These are phyloP conservation scores for Drosophila sordidapex DNA, from an alignment of 2,888 invertebrate species.

Conservation along the genomic window DNA sequence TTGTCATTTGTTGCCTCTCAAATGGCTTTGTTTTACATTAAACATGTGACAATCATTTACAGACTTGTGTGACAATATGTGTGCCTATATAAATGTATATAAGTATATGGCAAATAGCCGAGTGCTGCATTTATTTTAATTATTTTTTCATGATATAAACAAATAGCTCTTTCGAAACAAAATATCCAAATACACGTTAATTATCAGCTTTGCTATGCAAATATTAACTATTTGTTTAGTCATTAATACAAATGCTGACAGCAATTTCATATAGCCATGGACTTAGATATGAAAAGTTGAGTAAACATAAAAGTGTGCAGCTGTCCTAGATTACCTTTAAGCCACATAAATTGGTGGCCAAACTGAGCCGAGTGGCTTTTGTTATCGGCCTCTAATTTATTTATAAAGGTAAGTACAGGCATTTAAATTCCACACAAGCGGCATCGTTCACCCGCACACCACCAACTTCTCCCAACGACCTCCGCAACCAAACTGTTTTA, in stretches of 20 bases:
- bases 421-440: constrained; percentile 65
- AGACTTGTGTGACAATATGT: not conserved
- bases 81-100: not conserved
- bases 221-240: constrained; percentile 21
- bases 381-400: constrained; percentile 67
- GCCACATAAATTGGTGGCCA: constrained; percentile 50
- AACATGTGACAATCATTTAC: not conserved
- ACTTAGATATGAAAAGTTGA: constrained; percentile 36
- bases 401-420: constrained; percentile 69
- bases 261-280: constrained; percentile 16
- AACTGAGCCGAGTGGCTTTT: constrained; percentile 45
- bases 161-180: not conserved
- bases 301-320: constrained; percentile 67
- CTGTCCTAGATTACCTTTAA: constrained; percentile 26
- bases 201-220: not conserved
- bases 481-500: constrained; percentile 9
- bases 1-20: constrained; percentile 24
- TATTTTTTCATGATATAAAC: not conserved
- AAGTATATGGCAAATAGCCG: constrained; percentile 22
- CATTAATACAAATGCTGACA: constrained; percentile 8
- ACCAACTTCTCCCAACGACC: not conserved
- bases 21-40: constrained; percentile 29
- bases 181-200: not conserved
- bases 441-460: constrained; percentile 9
- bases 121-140: constrained; percentile 29